Base-by-base conservation (phyloP, 2,888 invertebrate genomes). In the Melanotus villosus region DNA sequence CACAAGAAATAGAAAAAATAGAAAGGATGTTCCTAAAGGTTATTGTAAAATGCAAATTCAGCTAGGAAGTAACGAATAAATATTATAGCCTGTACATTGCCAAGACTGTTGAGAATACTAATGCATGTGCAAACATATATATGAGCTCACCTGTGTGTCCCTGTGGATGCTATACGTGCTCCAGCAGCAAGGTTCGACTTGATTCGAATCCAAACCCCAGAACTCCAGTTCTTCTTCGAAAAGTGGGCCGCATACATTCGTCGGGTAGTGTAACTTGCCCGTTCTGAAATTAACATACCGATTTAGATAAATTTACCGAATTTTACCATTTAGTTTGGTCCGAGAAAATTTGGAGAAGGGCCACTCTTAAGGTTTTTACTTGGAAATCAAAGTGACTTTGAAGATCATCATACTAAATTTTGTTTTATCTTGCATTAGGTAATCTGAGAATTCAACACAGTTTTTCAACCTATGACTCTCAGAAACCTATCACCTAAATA, bases 141-240 rank as follows among this genome's bases (percentile, higher is more conserved):
- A 18, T 32, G 30, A 36, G 47, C 70, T 32, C 54, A 93, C 93
- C 92, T 92, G 90, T 74, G 95, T 93, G 80, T 93, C 93, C 81
- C 93, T 90, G 85, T 94, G 93, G 84, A 92, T 91, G 85, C 93
- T 93, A 86, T 98, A 98, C 19, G 98, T 98, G 87, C 97, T 98
- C 98, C 98, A 98, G 86, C 98, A 98, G 86, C 98, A 98, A 2
- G 97, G 97, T 85, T 98, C 97, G 82, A 98, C 97, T 88, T 98
- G 97, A 88, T 98, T 97, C 74, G 97, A 94, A 87, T 97, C 97
- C 84, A 98, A 88, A 70, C 97, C 97, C 97, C 97, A 97, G 87
- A 96, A 98, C 86, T 97, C 97, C 83, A 97, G 86, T 86, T 98
- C 97, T 84, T 97, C 97, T 81, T 98, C 97, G 82, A 98, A 98